These are phyloP conservation scores for Gryllus bimaculatus DNA, from an alignment of 1,140 invertebrate species.

Conservation along the genomic window DNA sequence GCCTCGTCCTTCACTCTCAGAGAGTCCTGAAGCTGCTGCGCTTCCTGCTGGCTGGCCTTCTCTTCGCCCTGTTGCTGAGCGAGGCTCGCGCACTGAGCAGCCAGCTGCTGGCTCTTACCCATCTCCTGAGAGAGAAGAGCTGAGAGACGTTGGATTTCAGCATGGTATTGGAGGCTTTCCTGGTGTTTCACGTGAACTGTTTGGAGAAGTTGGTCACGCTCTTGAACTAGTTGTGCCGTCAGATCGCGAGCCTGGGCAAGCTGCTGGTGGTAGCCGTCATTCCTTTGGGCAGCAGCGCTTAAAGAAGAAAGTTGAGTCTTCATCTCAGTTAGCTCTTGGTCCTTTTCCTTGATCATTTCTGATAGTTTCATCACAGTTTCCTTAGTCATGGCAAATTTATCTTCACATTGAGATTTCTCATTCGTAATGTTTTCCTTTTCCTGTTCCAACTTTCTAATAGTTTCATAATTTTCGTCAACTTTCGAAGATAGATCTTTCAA, in stretches of 20 bases:
- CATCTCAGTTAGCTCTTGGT: slow-evolving; percentile 38
- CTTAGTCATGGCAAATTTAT: slow-evolving; percentile 9
- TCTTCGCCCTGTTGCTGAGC: slow-evolving; percentile 33
- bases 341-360: slow-evolving; percentile 37
- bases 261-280: background rate
- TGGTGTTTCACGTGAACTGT: slow-evolving; percentile 70
- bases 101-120: slow-evolving; percentile 31
- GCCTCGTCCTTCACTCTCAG: slow-evolving; percentile 6
- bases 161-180: slow-evolving; percentile 71
- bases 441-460: slow-evolving; percentile 27
- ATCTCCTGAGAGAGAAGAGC: slow-evolving; percentile 36
- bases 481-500: slow-evolving; percentile 30
- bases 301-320: slow-evolving; percentile 36
- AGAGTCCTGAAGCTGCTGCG: background rate
- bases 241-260: background rate
- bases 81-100: slow-evolving; percentile 33
- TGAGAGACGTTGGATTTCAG: slow-evolving; percentile 69
- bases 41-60: slow-evolving; percentile 37
- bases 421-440: slow-evolving; percentile 24
- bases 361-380: slow-evolving; percentile 36
- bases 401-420: background rate
- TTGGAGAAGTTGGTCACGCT: slow-evolving; percentile 62
- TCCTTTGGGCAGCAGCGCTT: slow-evolving; percentile 32
- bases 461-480: slow-evolving; percentile 29
- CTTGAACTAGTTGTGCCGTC: slow-evolving; percentile 28